Evolutionary conservation across 1,140 invertebrate genomes (phyloP).

Genomic region (Eumeta japonica): DNA sequence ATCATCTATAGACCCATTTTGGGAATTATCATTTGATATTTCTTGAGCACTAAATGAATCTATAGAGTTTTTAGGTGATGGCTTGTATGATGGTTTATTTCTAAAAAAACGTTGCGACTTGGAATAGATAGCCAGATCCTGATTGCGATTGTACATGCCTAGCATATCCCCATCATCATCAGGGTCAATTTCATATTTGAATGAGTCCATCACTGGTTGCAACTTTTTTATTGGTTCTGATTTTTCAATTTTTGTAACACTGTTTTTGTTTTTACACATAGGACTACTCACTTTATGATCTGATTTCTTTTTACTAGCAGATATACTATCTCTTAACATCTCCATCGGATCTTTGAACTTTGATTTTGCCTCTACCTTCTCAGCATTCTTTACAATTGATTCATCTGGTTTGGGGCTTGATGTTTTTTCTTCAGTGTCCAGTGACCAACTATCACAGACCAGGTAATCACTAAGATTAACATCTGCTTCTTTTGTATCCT

Average conservation of each 20-base stretch:
- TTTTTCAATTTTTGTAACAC: slow-evolving; percentile 9
- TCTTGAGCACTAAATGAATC: too few species aligned
- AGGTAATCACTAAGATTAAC: slow-evolving; percentile 45
- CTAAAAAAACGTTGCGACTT: too few species aligned
- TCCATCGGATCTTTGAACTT: too few species aligned
- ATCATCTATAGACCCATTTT: slow-evolving; percentile 25
- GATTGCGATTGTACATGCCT: slow-evolving; percentile 38
- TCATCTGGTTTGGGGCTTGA: too few species aligned
- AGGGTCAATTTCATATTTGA: slow-evolving; percentile 46
- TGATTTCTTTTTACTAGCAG: too few species aligned
- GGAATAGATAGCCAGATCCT: slow-evolving; percentile 24
- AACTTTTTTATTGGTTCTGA: slow-evolving; percentile 30
- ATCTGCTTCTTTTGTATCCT: slow-evolving; percentile 28
- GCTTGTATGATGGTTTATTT: slow-evolving; percentile 19
- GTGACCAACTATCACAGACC: slow-evolving; percentile 51
- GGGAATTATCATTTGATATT: slow-evolving; percentile 16
- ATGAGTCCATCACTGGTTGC: slow-evolving; percentile 38
- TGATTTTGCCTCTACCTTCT: too few species aligned
- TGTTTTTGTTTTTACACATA: slow-evolving; percentile 10
- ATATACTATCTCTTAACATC: too few species aligned
- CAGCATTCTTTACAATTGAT: too few species aligned
- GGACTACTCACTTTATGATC: too few species aligned
- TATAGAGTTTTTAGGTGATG: neutral
- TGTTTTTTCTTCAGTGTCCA: slow-evolving; percentile 45
- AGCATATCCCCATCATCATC: slow-evolving; percentile 35